Evolutionary conservation across 1,140 invertebrate genomes (phyloP), one percentile per base, ranked within the genome.

Genomic region (Ruditapes philippinarum): DNA sequence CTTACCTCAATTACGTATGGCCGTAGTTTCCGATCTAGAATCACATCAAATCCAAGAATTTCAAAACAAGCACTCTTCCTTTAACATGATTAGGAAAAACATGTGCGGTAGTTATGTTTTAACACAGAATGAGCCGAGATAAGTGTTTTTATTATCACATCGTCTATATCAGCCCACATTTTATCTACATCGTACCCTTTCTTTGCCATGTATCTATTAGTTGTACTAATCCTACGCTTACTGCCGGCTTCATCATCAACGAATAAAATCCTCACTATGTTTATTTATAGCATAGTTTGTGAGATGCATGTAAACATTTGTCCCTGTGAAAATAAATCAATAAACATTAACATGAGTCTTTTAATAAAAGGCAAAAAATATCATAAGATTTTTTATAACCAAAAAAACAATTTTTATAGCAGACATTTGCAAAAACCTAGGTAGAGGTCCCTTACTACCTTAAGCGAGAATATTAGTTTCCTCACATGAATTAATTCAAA

Each of bases 61-160:
- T 99, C 98, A 95, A 98, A 99, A 94, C 98, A 99, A 3, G 98
- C 98, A 92, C 98, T 97, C n/a, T n/a, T 9, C 97, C 97, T 91
- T 97, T 97, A 90, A 98, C 97, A 93, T 98, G 98, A 49, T 97
- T 97, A 1, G 98, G 98, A 96, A 99, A n/a, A 99, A 94, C 98
- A 98, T 25, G 98, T 97, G 92, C 97, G 97, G 95, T 99, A 99
- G 94, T 97, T 98, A 95, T 98, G 98, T 94, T 98, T 98, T 28
- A 99, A 96, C 74, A 98, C 97, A 0, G 98, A 97, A 96, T 97
- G 97, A 11, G 98, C 98, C 31, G 98, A 97, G 57, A 99, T 97
- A 38, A 98, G 96, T 0, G 98, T 99, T 96, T 99, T 99, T 36
- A 98, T 97, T 40, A 99, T 98, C 22, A 98, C 97, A 94, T 98